Base-by-base conservation (phyloP, 2,113 vertebrate species). In the Coptodon rendalli region DNA sequence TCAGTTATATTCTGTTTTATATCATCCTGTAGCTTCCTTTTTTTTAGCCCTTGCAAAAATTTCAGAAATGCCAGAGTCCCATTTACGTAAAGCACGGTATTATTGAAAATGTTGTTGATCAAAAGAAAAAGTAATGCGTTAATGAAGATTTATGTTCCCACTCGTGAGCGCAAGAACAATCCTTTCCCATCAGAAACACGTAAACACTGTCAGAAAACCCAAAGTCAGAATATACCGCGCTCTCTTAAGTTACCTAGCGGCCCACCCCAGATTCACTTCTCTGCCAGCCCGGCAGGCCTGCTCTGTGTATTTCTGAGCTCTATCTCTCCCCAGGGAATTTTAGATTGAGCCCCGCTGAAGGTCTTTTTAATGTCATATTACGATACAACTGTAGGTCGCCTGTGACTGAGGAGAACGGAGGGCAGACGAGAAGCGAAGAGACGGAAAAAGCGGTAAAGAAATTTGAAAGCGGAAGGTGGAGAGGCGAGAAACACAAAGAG, bases 211-310 rank as follows among this genome's bases (percentile, higher is more conserved):
- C 88, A 93, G 57, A 89, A 50, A 73, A 27, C 54, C 76, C 79
- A 7, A 29, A 78, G 86, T 89, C 86, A 82, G 68, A 91, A 93
- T 91, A 89, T 86, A 89, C 93, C 82, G 57, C 81, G 76, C 87
- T 93, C 89, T 91, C 87, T 83, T 86, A 85, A 82, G 76, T 91
- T 90, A 90, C 87, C 81, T 63, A 66, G 45, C 53, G 66, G 90
- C 90, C 89, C 93, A 91, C 83, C 86, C 89, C 86, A 87, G 82
- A 90, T 85, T 82, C 27, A 71, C 53, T 91, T 79, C 73, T 24
- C 83, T 92, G 93, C 93, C 94, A 94, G 89, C 71, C 34, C 68
- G 83, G 85, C 91, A 91, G 93, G 89, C 38, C 94, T 96, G 94
- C 91, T 95, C 89, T 94, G 24, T 95, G 90, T 94, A 95, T 89